Evolutionary conservation across 1,140 invertebrate genomes (phyloP).

Genomic region (Maconellicoccus hirsutus): DNA sequence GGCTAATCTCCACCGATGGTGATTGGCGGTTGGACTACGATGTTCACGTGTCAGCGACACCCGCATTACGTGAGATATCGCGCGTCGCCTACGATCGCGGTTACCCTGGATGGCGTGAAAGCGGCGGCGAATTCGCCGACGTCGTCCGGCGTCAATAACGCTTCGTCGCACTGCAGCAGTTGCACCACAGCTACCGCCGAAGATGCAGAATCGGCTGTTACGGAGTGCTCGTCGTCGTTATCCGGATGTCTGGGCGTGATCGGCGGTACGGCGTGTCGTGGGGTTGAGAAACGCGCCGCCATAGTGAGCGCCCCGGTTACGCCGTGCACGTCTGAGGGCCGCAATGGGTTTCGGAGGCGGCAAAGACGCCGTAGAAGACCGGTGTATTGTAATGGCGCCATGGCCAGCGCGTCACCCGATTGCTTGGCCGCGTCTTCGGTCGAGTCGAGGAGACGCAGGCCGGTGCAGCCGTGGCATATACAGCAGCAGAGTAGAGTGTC

Average conservation of each 20-base stretch:
- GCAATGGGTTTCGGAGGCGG: background rate
- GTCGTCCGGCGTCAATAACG: too few species aligned
- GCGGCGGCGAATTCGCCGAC: background rate
- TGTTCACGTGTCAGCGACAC: conserved; percentile 6
- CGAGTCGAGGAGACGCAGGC: conserved; percentile 36
- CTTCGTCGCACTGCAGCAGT: too few species aligned
- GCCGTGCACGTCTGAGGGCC: background rate
- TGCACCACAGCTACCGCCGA: background rate
- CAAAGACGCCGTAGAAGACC: background rate
- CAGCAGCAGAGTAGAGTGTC: background rate
- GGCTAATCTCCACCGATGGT: background rate
- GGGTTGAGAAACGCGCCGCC: background rate
- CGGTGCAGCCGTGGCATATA: conserved; percentile 40
- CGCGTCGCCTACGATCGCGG: background rate
- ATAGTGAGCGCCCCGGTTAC: background rate
- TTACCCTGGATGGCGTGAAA: background rate
- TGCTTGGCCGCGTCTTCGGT: conserved; percentile 20
- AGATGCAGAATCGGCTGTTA: background rate
- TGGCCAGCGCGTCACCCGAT: background rate
- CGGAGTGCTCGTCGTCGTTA: conserved; percentile 10
- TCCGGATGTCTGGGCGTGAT: conserved; percentile 11
- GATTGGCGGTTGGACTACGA: background rate
- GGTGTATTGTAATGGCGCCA: background rate
- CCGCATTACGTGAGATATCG: background rate
- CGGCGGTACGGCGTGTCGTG: background rate